A percentile compares a stretch with the other conserved stretches of the same genome.
phyloP scores from a whole-genome alignment of 2,113 vertebrate genomes.

The Dasyornis broadbenti region DNA sequence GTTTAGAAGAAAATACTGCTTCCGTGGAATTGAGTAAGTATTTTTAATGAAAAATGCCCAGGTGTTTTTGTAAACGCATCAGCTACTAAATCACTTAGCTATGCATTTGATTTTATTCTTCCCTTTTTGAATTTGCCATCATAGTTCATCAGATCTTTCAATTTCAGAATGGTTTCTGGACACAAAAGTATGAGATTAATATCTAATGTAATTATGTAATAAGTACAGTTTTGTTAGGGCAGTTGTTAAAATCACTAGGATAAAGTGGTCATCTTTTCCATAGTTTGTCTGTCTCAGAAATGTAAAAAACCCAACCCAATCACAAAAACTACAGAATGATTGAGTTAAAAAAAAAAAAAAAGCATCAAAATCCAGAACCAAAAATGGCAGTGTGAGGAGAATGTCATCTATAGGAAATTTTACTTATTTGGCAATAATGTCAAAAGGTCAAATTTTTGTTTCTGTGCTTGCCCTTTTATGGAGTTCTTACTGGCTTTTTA shows the following conservation, averaged over 20 bases:
- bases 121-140: not conserved
- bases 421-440: not conserved
- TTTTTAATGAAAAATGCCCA: not conserved
- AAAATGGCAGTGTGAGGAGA: not conserved
- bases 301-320: not conserved
- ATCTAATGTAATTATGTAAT: not conserved
- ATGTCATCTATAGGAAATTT: not conserved
- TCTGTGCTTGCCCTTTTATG: not conserved
- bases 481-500: not conserved
- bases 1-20: conserved; percentile 90
- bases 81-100: not conserved
- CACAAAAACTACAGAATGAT: not conserved
- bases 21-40: conserved; percentile 86
- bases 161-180: not conserved
- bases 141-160: not conserved
- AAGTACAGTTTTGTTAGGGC: not conserved
- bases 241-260: not conserved
- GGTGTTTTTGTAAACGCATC: not conserved
- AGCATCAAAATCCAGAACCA: not conserved
- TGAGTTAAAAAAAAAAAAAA: not conserved
- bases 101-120: not conserved
- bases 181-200: not conserved
- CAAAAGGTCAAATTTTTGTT: not conserved
- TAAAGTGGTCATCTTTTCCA: not conserved
- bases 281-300: not conserved